Percentiles rank a stretch among this genome's conserved stretches.
Evolutionary conservation across 2,113 vertebrate species (phyloP).

Genomic region (Pardalotus punctatus): DNA sequence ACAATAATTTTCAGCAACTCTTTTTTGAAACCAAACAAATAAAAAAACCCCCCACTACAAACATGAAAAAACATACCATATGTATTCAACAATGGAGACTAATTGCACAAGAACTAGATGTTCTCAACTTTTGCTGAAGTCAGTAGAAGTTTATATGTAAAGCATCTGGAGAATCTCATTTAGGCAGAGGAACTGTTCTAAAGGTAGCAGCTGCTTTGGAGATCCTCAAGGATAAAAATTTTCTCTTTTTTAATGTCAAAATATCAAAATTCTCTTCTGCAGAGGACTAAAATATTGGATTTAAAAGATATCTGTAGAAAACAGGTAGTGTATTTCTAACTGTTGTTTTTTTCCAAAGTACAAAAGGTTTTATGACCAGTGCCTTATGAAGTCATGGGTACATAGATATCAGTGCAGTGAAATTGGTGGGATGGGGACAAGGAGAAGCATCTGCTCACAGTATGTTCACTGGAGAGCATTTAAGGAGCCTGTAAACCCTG

Average conservation of each 20-base stretch:
- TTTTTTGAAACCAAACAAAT: neutral
- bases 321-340: neutral
- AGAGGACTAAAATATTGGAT: neutral
- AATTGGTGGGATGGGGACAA: neutral
- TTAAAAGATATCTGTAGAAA: neutral
- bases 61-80: neutral
- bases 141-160: neutral
- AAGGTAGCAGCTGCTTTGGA: neutral
- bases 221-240: neutral
- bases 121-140: constrained; percentile 13
- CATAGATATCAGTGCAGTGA: neutral
- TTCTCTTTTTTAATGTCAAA: neutral
- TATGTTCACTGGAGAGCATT: neutral
- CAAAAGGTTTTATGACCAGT: neutral
- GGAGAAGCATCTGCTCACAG: neutral
- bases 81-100: constrained; percentile 20
- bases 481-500: neutral
- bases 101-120: constrained; percentile 16
- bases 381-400: neutral
- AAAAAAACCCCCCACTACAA: neutral
- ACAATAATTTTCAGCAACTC: constrained; percentile 12
- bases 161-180: neutral
- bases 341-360: neutral
- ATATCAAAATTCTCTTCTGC: neutral
- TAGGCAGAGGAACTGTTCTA: neutral